Percentiles rank a stretch among this genome's conserved stretches.
phyloP scores from a whole-genome alignment of 2,888 invertebrate genomes.

The Tillus elongatus region DNA sequence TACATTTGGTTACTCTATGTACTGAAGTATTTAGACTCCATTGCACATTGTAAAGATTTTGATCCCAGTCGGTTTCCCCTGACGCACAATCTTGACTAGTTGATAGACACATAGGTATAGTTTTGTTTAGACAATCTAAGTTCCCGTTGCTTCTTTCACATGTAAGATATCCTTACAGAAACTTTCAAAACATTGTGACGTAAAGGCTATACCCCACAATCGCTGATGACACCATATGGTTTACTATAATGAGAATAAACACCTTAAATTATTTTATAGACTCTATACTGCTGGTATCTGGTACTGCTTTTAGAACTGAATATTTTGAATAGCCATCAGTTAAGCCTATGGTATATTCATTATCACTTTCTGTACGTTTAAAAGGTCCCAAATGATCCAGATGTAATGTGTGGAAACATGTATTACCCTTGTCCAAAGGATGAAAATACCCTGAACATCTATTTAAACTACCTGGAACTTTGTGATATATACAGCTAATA shows the following conservation, averaged over 20 bases:
- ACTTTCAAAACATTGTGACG: too few species aligned
- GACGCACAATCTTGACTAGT: too few species aligned
- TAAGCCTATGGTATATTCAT: conserved; percentile 9
- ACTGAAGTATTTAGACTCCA: neutral
- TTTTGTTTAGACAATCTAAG: too few species aligned
- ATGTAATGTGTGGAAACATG: conserved; percentile 10
- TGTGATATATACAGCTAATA: conserved; percentile 17
- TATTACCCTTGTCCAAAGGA: conserved; percentile 10
- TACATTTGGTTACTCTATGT: conserved; percentile 1
- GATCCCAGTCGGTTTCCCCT: neutral
- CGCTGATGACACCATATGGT: too few species aligned
- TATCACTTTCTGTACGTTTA: neutral
- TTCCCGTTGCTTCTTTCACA: too few species aligned
- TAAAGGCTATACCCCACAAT: too few species aligned
- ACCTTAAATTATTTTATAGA: too few species aligned
- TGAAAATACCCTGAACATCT: conserved; percentile 10
- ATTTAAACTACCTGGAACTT: conserved; percentile 5
- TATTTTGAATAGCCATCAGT: conserved; percentile 16
- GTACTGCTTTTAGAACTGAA: neutral
- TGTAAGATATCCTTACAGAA: too few species aligned
- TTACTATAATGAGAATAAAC: too few species aligned
- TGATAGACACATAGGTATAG: too few species aligned
- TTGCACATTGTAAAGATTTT: neutral
- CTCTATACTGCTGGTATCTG: too few species aligned
- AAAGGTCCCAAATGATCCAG: conserved; percentile 12